Percentiles rank a stretch among this genome's conserved stretches.
phyloP scores from a whole-genome alignment of 2,113 vertebrate species.

The Pithys albifrons region DNA sequence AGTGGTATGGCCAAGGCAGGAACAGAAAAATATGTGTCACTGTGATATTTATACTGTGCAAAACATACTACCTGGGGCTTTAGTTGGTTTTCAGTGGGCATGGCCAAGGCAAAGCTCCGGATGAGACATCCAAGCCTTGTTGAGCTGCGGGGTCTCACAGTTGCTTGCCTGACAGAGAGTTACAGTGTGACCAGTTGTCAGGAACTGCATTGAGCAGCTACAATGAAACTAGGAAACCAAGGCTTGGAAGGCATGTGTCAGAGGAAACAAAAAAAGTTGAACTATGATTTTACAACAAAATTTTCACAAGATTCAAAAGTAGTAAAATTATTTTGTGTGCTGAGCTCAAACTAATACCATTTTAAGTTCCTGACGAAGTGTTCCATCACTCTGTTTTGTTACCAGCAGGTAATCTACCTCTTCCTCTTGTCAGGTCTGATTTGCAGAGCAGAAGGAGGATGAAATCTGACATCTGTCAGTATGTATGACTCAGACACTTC shows the following conservation, averaged over 20 bases:
- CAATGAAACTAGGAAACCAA: not conserved
- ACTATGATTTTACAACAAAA: not conserved
- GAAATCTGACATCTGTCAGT: not conserved
- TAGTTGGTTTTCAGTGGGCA: not conserved
- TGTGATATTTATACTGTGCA: not conserved
- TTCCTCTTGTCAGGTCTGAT: not conserved
- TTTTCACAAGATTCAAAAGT: not conserved
- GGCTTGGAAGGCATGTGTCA: not conserved
- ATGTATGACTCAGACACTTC: not conserved
- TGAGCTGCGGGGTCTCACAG: not conserved
- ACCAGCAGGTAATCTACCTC: not conserved
- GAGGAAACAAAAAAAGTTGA: not conserved
- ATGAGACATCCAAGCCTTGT: not conserved
- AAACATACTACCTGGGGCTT: not conserved
- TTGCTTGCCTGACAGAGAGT: not conserved
- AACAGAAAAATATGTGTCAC: not conserved
- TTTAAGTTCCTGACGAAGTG: not conserved
- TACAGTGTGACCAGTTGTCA: not conserved
- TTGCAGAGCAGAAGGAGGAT: not conserved
- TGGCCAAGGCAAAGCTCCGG: not conserved
- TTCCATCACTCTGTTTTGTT: not conserved
- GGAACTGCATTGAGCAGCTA: not conserved
- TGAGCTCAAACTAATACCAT: not conserved
- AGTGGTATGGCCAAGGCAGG: slow-evolving; percentile 57
- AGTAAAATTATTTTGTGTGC: not conserved